Evolutionary conservation across 2,797 vertebrate species (phyloP).

Genomic region (Mastacembelus armatus): DNA sequence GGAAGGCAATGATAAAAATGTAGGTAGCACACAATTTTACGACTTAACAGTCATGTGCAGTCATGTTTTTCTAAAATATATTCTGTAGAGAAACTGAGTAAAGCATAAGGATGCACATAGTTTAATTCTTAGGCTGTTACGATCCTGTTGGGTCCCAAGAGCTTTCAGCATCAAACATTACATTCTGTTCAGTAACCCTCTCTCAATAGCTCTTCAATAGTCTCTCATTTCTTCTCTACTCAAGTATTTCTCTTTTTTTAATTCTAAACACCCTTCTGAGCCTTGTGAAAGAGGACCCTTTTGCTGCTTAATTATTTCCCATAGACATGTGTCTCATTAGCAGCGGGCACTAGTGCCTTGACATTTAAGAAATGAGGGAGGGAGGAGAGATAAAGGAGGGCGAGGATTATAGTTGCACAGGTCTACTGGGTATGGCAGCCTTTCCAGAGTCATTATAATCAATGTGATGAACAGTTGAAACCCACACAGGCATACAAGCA

Average conservation of each 20-base stretch:
- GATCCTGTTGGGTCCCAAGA: too few relatives aligned
- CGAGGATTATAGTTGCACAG: slow-evolving; percentile 35
- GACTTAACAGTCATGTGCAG: too few relatives aligned
- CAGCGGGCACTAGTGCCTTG: slow-evolving; percentile 63
- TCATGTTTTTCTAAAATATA: neutral
- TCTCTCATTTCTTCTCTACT: slow-evolving; percentile 23
- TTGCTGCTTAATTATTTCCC: slow-evolving; percentile 65
- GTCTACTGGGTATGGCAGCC: slow-evolving; percentile 48
- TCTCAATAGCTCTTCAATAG: slow-evolving; percentile 21
- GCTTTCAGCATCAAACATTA: slow-evolving; percentile 32
- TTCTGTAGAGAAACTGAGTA: slow-evolving; percentile 1
- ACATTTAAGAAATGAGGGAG: slow-evolving; percentile 76
- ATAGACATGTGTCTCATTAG: slow-evolving; percentile 67
- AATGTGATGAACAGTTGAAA: slow-evolving; percentile 48
- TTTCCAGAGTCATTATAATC: slow-evolving; percentile 63
- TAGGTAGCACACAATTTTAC: slow-evolving; percentile 57
- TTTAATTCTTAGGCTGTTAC: slow-evolving; percentile 4
- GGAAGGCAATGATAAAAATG: slow-evolving; percentile 86
- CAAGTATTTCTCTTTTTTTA: slow-evolving; percentile 42
- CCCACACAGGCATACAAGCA: slow-evolving; percentile 26
- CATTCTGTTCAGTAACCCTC: slow-evolving; percentile 27
- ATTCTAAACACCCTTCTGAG: slow-evolving; percentile 41
- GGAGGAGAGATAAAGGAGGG: slow-evolving; percentile 11
- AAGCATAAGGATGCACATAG: neutral
- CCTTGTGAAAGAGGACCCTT: slow-evolving; percentile 37